Conservation (phyloP, 1,140 invertebrate species). For the Scaptodrosophila lebanonensis region DNA sequence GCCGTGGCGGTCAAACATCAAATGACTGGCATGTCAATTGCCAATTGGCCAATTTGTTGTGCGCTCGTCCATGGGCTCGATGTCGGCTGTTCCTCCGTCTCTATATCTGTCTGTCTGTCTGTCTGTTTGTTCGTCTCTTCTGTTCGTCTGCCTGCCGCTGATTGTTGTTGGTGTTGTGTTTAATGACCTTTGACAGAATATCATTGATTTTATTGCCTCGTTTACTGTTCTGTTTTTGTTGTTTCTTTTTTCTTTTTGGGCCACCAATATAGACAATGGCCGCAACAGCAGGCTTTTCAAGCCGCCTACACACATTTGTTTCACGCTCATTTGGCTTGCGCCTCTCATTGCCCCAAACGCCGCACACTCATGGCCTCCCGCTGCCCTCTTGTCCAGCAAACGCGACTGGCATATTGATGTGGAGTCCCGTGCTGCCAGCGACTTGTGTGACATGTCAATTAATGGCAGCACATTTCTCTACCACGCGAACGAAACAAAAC, state of each 20-base stretch:
- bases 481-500: too few relatives aligned
- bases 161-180: slow-evolving; percentile 14
- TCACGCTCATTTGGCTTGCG: neutral
- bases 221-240: neutral
- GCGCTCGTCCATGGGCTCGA: too few relatives aligned
- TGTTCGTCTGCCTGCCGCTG: neutral
- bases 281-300: neutral
- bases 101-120: too few relatives aligned
- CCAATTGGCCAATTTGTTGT: too few relatives aligned
- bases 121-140: slow-evolving; percentile 1
- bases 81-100: too few relatives aligned
- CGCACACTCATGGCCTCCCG: too few relatives aligned
- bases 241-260: neutral
- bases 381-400: too few relatives aligned
- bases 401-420: slow-evolving; percentile 7
- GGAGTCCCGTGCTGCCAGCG: neutral
- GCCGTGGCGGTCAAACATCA: neutral
- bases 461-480: slow-evolving; percentile 43
- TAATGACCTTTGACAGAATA: slow-evolving; percentile 41
- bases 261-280: slow-evolving; percentile 11
- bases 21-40: neutral
- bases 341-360: neutral
- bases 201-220: slow-evolving; percentile 51
- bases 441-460: slow-evolving; percentile 45
- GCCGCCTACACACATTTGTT: too few relatives aligned